Conservation (phyloP, 2,888 invertebrate species). For the Monopis laevigella region DNA sequence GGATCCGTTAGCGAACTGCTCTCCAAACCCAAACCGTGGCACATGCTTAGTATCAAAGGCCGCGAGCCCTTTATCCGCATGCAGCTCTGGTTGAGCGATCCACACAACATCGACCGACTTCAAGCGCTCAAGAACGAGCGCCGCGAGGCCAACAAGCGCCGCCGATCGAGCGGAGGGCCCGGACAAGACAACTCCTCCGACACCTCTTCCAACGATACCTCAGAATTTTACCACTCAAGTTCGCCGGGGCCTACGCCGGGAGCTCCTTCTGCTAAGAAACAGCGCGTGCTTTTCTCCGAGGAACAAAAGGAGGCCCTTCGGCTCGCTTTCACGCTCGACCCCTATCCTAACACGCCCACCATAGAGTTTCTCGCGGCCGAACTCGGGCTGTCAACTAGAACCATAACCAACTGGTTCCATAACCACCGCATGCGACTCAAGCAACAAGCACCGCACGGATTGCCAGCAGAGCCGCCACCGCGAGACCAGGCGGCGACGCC, state of each 20-base stretch:
- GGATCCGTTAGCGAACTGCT: conserved; percentile 97
- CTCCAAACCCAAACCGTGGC: conserved; percentile 99
- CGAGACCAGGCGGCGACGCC: conserved; percentile 78
- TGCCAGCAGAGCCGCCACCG: conserved; percentile 77
- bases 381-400: conserved; percentile 89
- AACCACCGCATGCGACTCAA: conserved; percentile 99
- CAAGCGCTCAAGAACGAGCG: conserved; percentile 92
- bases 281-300: conserved; percentile 96
- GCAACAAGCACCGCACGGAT: conserved; percentile 85
- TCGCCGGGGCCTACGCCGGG: conserved; percentile 80
- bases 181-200: conserved; percentile 88
- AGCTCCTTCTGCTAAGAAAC: conserved; percentile 90
- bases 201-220: conserved; percentile 88
- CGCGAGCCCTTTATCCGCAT: conserved; percentile 95
- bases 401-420: conserved; percentile 99
- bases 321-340: conserved; percentile 94
- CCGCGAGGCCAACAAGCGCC: conserved; percentile 89
- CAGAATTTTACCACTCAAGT: conserved; percentile 87
- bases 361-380: conserved; percentile 95
- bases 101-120: conserved; percentile 92
- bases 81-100: conserved; percentile 97
- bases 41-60: conserved; percentile 98
- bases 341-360: conserved; percentile 96
- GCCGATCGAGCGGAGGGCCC: conserved; percentile 84
- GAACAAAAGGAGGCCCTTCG: conserved; percentile 97